A percentile compares a stretch with the other conserved stretches of the same genome.
Evolutionary conservation across 2,888 invertebrate genomes (phyloP).

Genomic region (Liopterus haemorrhoidalis): DNA sequence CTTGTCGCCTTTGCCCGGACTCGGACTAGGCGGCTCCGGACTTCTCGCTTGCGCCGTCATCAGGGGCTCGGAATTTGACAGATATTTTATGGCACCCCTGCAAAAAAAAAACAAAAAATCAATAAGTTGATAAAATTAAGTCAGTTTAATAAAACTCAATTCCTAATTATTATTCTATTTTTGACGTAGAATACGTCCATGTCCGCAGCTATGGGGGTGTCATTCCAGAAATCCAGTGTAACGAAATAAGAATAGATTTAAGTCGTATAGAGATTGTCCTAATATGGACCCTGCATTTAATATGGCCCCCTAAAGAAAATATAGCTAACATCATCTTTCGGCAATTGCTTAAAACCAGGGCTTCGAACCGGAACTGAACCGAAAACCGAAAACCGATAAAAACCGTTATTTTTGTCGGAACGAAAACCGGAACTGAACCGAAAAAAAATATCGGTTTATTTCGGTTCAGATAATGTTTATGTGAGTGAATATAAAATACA

Average conservation of each 20-base stretch:
- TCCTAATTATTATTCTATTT: not conserved
- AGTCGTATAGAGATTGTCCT: not conserved
- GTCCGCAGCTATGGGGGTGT: too few relatives aligned
- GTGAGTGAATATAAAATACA: too few relatives aligned
- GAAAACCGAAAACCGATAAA: too few relatives aligned
- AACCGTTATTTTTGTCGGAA: too few relatives aligned
- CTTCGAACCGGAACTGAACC: too few relatives aligned
- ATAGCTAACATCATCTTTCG: too few relatives aligned
- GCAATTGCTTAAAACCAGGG: too few relatives aligned
- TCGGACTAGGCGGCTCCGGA: slow-evolving; percentile 45
- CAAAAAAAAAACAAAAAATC: slow-evolving; percentile 30
- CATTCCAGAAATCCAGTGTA: too few relatives aligned
- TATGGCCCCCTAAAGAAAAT: not conserved
- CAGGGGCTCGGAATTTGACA: slow-evolving; percentile 53
- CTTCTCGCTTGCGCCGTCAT: slow-evolving; percentile 46
- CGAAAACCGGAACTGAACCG: too few relatives aligned
- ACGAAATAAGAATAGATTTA: not conserved
- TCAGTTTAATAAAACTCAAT: too few relatives aligned
- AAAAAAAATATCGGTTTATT: too few relatives aligned
- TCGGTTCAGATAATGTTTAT: too few relatives aligned
- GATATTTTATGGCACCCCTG: slow-evolving; percentile 55
- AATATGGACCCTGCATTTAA: not conserved
- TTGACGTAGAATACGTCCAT: not conserved
- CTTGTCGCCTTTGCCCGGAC: slow-evolving; percentile 36
- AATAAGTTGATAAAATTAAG: slow-evolving; percentile 6